phyloP scores from a whole-genome alignment of 2,113 vertebrate genomes.

The Aptenodytes forsteri region DNA sequence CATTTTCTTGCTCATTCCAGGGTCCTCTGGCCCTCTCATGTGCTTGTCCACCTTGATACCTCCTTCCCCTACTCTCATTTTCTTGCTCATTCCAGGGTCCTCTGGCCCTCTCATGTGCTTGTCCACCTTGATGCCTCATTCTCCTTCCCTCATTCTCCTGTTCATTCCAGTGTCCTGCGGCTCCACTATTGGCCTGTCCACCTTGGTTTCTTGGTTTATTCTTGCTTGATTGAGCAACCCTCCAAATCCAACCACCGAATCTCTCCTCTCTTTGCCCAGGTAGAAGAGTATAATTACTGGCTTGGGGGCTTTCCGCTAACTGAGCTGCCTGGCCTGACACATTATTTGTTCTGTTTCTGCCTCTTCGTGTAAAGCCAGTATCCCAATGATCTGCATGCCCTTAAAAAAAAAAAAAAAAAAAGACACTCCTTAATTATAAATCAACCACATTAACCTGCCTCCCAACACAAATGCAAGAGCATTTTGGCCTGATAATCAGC shows the following conservation, averaged over 20 bases:
- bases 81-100: background rate
- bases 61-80: background rate
- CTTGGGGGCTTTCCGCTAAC: background rate
- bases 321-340: background rate
- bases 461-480: background rate
- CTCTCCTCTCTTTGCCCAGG: slow-evolving; percentile 41
- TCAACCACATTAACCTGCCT: background rate
- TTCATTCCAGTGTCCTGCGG: slow-evolving; percentile 34
- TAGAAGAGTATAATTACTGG: background rate
- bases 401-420: background rate
- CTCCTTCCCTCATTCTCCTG: slow-evolving; percentile 37
- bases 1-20: background rate
- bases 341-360: slow-evolving; percentile 36
- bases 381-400: background rate
- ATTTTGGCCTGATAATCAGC: background rate
- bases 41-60: background rate
- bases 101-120: background rate
- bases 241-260: background rate
- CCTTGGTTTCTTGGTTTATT: slow-evolving; percentile 44
- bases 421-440: background rate
- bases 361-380: slow-evolving; percentile 4
- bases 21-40: background rate
- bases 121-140: background rate
- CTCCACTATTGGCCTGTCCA: background rate
- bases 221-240: slow-evolving; percentile 34